A percentile compares a stretch with the other conserved stretches of the same genome.
These are phyloP conservation scores for Choloepus didactylus DNA, from an alignment of 2,797 vertebrate genomes.

Conservation along the genomic window DNA sequence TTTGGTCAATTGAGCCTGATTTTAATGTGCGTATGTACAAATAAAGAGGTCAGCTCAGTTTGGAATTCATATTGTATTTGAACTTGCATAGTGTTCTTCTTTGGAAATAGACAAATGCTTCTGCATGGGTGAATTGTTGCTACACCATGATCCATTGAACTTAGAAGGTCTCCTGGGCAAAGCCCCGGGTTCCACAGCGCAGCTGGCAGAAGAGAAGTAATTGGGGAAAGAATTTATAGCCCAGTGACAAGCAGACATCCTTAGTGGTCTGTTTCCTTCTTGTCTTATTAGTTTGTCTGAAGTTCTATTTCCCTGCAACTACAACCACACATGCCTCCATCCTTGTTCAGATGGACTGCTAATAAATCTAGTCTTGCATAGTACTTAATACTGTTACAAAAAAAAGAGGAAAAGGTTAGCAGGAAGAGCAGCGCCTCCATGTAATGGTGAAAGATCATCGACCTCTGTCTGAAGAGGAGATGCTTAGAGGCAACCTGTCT, in stretches of 20 bases:
- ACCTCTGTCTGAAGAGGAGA: not conserved
- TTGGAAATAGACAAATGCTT: not conserved
- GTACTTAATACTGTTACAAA: not conserved
- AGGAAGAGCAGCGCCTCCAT: not conserved
- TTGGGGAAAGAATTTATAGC: constrained; percentile 63
- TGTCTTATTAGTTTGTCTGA: constrained; percentile 62
- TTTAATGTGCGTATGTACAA: not conserved
- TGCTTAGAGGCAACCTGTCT: not conserved
- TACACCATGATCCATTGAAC: not conserved
- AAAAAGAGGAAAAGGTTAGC: not conserved
- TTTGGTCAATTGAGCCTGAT: not conserved
- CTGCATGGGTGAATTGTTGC: not conserved
- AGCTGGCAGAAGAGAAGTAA: constrained; percentile 73
- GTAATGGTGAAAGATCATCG: not conserved
- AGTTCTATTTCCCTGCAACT: not conserved
- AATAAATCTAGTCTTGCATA: constrained; percentile 17
- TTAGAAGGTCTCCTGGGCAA: not conserved
- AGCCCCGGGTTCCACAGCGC: not conserved
- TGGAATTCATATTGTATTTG: not conserved
- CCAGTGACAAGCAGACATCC: constrained; percentile 69
- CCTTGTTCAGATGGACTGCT: not conserved
- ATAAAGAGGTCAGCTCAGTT: not conserved
- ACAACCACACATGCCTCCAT: constrained; percentile 2
- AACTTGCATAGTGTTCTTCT: not conserved
- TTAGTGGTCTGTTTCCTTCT: constrained; percentile 46